Conservation (phyloP, 1,140 invertebrate species). For the Akabosia matsudoensis region DNA sequence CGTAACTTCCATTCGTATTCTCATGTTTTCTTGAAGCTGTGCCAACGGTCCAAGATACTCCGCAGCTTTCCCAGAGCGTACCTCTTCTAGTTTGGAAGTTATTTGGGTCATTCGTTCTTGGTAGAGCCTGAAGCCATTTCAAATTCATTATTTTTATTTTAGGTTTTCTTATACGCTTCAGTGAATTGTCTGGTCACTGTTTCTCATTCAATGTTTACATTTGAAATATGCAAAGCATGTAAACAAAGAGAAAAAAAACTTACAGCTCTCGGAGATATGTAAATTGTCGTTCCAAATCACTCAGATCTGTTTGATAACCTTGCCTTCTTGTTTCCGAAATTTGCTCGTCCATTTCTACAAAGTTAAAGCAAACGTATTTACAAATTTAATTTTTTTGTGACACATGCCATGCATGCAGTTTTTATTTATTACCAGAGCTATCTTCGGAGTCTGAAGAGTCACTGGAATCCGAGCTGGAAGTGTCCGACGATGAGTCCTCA, state of each 20-base stretch:
- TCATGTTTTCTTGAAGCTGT: constrained; percentile 80
- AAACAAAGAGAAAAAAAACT: too few relatives aligned
- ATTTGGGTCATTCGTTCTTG: constrained; percentile 78
- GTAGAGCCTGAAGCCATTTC: constrained; percentile 68
- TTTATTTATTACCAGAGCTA: constrained; percentile 54
- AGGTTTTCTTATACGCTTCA: too few relatives aligned
- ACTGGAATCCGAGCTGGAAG: constrained; percentile 46
- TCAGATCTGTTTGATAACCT: constrained; percentile 79
- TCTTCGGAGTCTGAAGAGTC: constrained; percentile 55
- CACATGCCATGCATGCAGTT: not conserved
- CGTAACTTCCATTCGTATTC: constrained; percentile 82
- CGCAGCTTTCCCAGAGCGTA: constrained; percentile 73
- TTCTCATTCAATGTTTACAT: too few relatives aligned
- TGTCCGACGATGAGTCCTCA: constrained; percentile 35
- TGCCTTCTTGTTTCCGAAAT: constrained; percentile 79
- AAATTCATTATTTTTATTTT: too few relatives aligned
- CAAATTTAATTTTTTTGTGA: not conserved
- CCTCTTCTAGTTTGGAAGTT: constrained; percentile 78
- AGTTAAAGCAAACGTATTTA: constrained; percentile 13
- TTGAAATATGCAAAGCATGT: too few relatives aligned
- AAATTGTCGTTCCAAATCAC: constrained; percentile 86
- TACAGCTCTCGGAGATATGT: constrained; percentile 78
- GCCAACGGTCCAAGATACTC: constrained; percentile 84
- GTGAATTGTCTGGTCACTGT: too few relatives aligned
- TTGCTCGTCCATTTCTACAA: constrained; percentile 81